Evolutionary conservation across 2,797 vertebrate species (phyloP).

Genomic region (Dendrocincla tyrannina): DNA sequence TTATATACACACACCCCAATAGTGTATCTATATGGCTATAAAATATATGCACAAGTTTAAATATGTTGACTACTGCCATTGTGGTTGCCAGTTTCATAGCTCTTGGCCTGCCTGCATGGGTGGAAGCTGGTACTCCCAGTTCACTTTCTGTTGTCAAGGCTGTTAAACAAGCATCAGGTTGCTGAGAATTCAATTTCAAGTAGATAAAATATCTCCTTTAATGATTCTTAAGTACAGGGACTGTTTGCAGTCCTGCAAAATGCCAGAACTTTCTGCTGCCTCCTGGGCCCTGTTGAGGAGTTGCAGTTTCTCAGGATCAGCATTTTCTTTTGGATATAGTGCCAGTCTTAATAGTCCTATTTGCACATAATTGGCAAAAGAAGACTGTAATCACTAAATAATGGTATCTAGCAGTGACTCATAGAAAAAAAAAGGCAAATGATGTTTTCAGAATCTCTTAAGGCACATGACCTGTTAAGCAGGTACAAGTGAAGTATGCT

Average conservation of each 20-base stretch:
- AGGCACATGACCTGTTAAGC: background rate
- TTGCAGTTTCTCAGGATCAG: background rate
- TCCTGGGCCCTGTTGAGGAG: background rate
- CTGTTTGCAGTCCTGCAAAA: background rate
- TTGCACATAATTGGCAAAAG: background rate
- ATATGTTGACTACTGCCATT: background rate
- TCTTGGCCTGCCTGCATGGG: background rate
- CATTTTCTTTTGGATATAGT: background rate
- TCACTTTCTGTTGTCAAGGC: background rate
- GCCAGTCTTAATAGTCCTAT: background rate
- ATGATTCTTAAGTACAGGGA: constrained; percentile 25
- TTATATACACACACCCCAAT: background rate
- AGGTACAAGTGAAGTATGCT: background rate
- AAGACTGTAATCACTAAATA: background rate
- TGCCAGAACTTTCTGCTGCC: background rate
- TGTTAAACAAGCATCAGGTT: background rate
- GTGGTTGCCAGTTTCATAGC: background rate
- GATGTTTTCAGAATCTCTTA: background rate
- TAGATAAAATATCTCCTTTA: background rate
- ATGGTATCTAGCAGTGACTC: background rate
- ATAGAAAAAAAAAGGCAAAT: background rate
- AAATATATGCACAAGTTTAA: background rate
- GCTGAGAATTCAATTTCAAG: background rate
- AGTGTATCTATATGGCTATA: too few species aligned
- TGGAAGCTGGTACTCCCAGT: background rate